A percentile compares a stretch with the other conserved stretches of the same genome.
These are phyloP conservation scores for Macropis europaea DNA, from an alignment of 2,888 invertebrate species.

Conservation along the genomic window DNA sequence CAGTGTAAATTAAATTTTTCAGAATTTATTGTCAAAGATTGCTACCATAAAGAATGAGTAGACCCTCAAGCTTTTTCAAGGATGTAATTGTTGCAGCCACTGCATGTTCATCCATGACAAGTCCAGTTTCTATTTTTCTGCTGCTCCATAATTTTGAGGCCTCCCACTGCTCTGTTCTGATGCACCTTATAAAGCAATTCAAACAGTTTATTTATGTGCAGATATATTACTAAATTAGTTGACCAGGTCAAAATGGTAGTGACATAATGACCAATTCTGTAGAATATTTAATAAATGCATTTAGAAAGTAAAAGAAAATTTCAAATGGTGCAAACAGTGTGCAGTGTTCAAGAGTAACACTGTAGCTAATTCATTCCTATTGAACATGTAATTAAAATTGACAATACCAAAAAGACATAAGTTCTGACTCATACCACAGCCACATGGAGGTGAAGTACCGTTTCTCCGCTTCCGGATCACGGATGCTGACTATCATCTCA, in stretches of 20 bases:
- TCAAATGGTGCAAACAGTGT: too few relatives aligned
- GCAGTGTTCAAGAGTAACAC: too few relatives aligned
- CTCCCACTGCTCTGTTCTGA: constrained; percentile 83
- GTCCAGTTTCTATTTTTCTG: constrained; percentile 76
- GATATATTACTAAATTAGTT: too few relatives aligned
- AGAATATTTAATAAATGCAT: too few relatives aligned
- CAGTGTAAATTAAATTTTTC: neutral
- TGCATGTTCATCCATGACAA: constrained; percentile 70
- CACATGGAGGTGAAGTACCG: constrained; percentile 83
- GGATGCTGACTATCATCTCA: constrained; percentile 78
- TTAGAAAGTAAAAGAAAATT: too few relatives aligned
- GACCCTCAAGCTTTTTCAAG: constrained; percentile 82
- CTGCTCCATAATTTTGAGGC: constrained; percentile 82
- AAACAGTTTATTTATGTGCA: neutral
- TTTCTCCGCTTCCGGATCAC: constrained; percentile 81
- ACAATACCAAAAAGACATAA: too few relatives aligned
- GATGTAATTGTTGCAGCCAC: constrained; percentile 79
- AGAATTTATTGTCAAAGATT: constrained; percentile 36
- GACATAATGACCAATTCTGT: too few relatives aligned
- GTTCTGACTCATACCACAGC: constrained; percentile 81
- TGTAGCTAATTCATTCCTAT: too few relatives aligned
- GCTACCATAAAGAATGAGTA: constrained; percentile 82
- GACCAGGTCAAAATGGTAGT: too few relatives aligned
- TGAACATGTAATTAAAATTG: too few relatives aligned
- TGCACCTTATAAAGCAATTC: constrained; percentile 78